Base-by-base conservation (phyloP, 1,140 invertebrate genomes). In the Drosophila baimaii region DNA sequence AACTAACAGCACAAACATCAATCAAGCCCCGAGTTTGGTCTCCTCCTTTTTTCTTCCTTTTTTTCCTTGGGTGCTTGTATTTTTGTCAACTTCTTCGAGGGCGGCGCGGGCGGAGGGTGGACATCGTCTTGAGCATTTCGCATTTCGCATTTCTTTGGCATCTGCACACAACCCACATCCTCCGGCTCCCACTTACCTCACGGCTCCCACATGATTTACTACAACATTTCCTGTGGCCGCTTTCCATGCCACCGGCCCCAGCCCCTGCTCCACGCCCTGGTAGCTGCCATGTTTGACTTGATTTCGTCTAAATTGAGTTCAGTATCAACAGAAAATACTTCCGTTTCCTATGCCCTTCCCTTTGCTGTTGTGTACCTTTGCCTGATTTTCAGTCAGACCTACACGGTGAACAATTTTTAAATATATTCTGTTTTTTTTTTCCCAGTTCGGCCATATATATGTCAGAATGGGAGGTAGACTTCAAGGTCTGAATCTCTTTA, bases 251-350 rank as follows among this genome's bases (percentile, higher is more conserved):
- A n/a, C 52, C 43, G 5, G 12, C n/a, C 9, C n/a, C 43, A 8
- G 10, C 17, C 23, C 43, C 17, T 25, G 4, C 15, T 37, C 17
- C 31, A 3, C 21, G 23, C 6, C 13, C 54, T 63, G 79, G 62
- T 81, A 76, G 82, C 77, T 88, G 83, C 84, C 84, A 88, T 88
- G 84, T 88, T 88, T 88, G 84, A 88, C 84, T 88, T 88, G 84
- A 88, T 88, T 88, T 88, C 84, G 80, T 89, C 84, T 89, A 88
- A 88, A 88, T 88, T 88, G 84, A 88, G 84, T 88, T 88, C 84
- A 88, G 84, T 88, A 88, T 88, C 84, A 88, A 88, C 84, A 88
- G 84, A 89, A 88, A 88, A 88, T 88, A 88, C 84, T 88, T 88
- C 84, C 84, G 84, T 81, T 88, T 88, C 84, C 84, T 71, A 27